Evolutionary conservation across 2,888 invertebrate genomes (phyloP).

Genomic region (Ceramica pisi): DNA sequence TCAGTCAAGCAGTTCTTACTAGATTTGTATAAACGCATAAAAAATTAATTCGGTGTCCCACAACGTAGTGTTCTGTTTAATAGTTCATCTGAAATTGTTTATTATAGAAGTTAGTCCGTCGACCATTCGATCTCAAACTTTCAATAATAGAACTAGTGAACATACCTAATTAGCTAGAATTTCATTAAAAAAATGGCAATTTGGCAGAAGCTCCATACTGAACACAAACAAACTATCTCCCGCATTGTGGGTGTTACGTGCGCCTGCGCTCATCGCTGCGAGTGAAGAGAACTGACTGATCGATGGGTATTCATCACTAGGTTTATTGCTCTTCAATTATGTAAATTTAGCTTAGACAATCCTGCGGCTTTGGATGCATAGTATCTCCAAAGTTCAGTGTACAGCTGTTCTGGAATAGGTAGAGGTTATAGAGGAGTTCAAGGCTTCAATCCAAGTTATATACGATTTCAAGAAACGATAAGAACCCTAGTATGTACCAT

Average conservation of each 20-base stretch:
- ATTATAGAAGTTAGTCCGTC: background rate
- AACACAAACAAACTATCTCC: conserved; percentile 7
- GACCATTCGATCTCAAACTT: no score
- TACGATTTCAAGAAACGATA: no score
- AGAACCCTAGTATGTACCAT: no score
- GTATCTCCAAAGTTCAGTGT: no score
- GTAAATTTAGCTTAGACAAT: background rate
- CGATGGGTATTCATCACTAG: background rate
- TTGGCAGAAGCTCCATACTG: conserved; percentile 1
- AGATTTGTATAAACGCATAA: background rate
- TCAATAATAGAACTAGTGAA: background rate
- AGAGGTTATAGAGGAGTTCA: background rate
- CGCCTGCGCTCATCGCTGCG: background rate
- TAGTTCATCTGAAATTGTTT: background rate
- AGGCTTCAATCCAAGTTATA: background rate
- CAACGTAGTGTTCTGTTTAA: background rate
- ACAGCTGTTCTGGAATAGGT: no score
- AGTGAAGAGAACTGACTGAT: background rate
- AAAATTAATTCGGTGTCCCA: background rate
- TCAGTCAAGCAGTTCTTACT: no score
- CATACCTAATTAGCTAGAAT: no score
- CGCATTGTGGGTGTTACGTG: background rate
- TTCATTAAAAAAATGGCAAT: background rate
- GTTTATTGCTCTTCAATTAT: background rate
- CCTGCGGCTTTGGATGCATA: no score